A percentile compares a stretch with the other conserved stretches of the same genome.
phyloP scores from a whole-genome alignment of 2,888 invertebrate species.

The Lagria hirta region DNA sequence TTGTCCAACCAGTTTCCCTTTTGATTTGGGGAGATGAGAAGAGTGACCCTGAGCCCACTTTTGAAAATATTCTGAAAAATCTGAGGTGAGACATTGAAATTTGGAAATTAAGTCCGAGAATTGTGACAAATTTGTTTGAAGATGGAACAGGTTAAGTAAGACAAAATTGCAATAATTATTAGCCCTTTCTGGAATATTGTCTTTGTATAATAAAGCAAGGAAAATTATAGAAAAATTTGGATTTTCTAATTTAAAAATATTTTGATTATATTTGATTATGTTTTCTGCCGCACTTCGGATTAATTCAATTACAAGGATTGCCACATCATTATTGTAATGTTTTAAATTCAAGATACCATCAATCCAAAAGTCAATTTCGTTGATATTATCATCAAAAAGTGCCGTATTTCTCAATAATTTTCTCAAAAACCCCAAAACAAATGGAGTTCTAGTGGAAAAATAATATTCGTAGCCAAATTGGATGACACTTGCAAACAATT shows the following conservation, averaged over 20 bases:
- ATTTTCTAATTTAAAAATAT: slow-evolving; percentile 29
- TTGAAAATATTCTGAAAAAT: slow-evolving; percentile 54
- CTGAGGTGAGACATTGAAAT: slow-evolving; percentile 50
- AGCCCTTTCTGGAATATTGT: too few species aligned
- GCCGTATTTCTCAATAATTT: slow-evolving; percentile 64
- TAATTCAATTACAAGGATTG: slow-evolving; percentile 41
- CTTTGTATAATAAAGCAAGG: too few species aligned
- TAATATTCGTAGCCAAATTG: slow-evolving; percentile 50
- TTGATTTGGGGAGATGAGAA: slow-evolving; percentile 30
- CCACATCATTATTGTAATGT: slow-evolving; percentile 34
- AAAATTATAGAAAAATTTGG: too few species aligned
- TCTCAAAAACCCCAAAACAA: slow-evolving; percentile 49
- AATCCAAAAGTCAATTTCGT: slow-evolving; percentile 68
- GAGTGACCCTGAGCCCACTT: slow-evolving; percentile 53
- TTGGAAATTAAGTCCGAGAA: slow-evolving; percentile 58
- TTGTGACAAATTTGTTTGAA: slow-evolving; percentile 59
- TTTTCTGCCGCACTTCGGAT: slow-evolving; percentile 34
- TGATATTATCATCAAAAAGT: slow-evolving; percentile 64
- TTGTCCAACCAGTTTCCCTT: slow-evolving; percentile 36
- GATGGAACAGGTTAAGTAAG: slow-evolving; percentile 61
- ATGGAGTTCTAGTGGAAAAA: slow-evolving; percentile 50
- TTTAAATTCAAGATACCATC: slow-evolving; percentile 43
- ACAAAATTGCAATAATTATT: slow-evolving; percentile 55
- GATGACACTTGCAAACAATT: slow-evolving; percentile 38
- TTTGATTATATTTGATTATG: slow-evolving; percentile 35